Evolutionary conservation across 2,113 vertebrate genomes (phyloP).

Genomic region (Artemisiospiza belli): DNA sequence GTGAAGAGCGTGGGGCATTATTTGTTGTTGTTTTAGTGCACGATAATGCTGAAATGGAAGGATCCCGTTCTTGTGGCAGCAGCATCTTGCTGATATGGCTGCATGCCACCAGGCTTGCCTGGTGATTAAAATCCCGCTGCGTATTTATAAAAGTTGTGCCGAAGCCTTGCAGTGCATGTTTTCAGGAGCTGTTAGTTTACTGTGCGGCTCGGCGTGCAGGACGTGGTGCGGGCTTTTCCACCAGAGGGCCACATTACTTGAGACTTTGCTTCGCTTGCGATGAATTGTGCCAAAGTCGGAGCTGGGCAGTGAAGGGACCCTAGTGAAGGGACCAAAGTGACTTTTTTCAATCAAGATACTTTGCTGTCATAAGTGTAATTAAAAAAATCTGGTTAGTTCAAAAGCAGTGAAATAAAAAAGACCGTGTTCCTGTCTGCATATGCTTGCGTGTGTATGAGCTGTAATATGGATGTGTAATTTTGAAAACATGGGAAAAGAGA

Average conservation of each 20-base stretch:
- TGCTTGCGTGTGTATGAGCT: not conserved
- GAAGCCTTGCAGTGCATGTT: conserved; percentile 64
- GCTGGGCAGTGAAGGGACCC: conserved; percentile 69
- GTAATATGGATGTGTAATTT: not conserved
- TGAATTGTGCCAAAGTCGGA: conserved; percentile 75
- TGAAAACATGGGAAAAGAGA: not conserved
- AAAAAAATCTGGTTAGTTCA: conserved; percentile 6
- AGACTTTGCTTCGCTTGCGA: conserved; percentile 70
- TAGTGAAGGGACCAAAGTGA: conserved; percentile 67
- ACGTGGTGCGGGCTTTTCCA: conserved; percentile 81
- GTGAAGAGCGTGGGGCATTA: conserved; percentile 30
- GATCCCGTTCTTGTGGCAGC: not conserved
- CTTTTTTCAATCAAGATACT: conserved; percentile 64
- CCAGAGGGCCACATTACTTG: conserved; percentile 97
- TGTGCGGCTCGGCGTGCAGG: conserved; percentile 29
- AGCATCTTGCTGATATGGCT: not conserved
- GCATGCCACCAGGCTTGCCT: not conserved
- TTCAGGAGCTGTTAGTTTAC: conserved; percentile 64
- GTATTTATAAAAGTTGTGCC: conserved; percentile 54
- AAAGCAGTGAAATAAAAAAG: not conserved
- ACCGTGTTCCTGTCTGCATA: not conserved
- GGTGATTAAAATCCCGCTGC: conserved; percentile 50
- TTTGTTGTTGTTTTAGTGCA: conserved; percentile 63
- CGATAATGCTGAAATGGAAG: not conserved
- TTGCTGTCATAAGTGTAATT: conserved; percentile 41